Percentiles rank a stretch among this genome's conserved stretches.
Conservation (phyloP, 2,113 vertebrate genomes). For the Nipponia nippon region DNA sequence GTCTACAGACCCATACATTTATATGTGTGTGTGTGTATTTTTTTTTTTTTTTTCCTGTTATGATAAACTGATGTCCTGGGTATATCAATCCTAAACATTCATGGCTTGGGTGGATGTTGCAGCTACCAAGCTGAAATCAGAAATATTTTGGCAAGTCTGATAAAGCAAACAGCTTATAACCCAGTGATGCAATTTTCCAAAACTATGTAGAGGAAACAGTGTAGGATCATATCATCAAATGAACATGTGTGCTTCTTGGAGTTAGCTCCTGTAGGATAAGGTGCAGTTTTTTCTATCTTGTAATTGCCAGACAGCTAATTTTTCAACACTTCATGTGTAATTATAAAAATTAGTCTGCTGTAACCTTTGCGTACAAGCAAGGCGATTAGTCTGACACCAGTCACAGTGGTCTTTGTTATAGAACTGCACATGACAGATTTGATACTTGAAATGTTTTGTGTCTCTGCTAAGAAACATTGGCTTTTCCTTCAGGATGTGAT, state of each 20-base stretch:
- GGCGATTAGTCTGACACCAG: neutral
- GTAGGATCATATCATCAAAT: neutral
- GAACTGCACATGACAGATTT: neutral
- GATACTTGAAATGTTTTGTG: neutral
- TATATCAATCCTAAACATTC: neutral
- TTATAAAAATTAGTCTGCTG: neutral
- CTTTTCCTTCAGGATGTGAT: neutral
- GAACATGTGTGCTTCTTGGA: neutral
- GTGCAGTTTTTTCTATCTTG: neutral
- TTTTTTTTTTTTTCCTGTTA: neutral
- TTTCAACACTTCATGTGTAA: neutral
- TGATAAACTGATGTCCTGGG: neutral
- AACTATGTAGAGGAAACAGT: neutral
- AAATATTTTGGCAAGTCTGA: neutral
- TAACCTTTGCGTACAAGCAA: neutral
- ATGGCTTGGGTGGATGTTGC: neutral
- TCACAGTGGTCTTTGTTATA: neutral
- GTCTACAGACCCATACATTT: neutral
- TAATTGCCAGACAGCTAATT: slow-evolving; percentile 1
- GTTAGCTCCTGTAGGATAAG: neutral
- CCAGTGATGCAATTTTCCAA: neutral
- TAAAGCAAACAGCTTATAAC: neutral
- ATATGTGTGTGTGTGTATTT: neutral
- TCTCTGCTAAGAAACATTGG: neutral
- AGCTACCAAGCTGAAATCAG: neutral